Percentiles rank a stretch among this genome's conserved stretches.
These are phyloP conservation scores for Sander lucioperca DNA, from an alignment of 2,113 vertebrate genomes.

Conservation along the genomic window DNA sequence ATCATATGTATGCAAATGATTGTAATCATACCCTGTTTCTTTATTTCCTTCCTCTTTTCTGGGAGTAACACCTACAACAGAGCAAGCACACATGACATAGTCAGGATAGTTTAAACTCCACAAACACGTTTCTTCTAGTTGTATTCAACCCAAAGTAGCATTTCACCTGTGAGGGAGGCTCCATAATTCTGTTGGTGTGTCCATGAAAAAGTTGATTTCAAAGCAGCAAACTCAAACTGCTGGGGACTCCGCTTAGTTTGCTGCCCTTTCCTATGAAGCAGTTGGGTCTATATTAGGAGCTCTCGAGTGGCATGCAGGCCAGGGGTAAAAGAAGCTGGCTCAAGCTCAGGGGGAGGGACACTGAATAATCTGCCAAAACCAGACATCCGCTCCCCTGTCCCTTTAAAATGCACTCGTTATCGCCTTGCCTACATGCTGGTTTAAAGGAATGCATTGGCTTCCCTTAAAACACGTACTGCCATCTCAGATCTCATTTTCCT, in stretches of 20 bases:
- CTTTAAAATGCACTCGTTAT: background rate
- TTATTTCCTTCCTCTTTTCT: conserved; percentile 28
- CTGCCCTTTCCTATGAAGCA: conserved; percentile 53
- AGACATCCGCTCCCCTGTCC: conserved; percentile 6
- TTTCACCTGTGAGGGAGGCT: conserved; percentile 69
- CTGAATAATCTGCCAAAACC: conserved; percentile 4
- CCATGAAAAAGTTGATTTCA: conserved; percentile 50
- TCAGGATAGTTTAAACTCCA: conserved; percentile 1
- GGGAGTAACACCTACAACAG: conserved; percentile 51
- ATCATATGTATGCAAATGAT: background rate
- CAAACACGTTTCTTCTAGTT: background rate
- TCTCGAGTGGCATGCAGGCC: conserved; percentile 51
- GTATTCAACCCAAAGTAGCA: background rate
- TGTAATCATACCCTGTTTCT: conserved; percentile 35
- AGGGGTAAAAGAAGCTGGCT: conserved; percentile 35
- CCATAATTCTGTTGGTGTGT: conserved; percentile 55
- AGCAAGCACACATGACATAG: conserved; percentile 9
- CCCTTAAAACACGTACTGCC: background rate
- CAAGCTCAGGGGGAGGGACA: conserved; percentile 41
- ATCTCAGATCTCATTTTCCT: background rate
- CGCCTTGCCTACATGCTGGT: rapidly evolving
- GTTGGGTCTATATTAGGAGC: conserved; percentile 80
- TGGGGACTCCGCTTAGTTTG: conserved; percentile 5
- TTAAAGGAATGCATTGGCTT: background rate
- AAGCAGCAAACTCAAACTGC: background rate